Conservation (phyloP, 64 coral and sea anemone genomes). For the Porites lutea region DNA sequence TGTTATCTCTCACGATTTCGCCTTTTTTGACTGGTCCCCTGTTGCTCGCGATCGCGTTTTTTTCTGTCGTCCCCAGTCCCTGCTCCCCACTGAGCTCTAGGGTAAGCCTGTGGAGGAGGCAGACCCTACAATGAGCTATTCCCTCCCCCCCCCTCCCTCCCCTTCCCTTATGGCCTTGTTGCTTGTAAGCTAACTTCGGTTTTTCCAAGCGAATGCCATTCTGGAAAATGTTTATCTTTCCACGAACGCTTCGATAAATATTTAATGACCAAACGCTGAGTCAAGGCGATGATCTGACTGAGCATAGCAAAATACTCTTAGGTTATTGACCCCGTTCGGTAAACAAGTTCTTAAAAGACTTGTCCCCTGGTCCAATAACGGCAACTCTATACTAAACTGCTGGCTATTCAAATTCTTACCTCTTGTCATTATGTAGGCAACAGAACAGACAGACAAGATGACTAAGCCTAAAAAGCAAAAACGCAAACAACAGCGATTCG, state of each 20-base stretch:
- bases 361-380: neutral
- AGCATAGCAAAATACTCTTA: neutral
- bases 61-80: too few species aligned
- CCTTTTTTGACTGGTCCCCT: too few species aligned
- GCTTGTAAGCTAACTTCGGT: too few species aligned
- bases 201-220: too few species aligned
- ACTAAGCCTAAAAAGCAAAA: constrained; percentile 43
- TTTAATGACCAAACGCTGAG: neutral
- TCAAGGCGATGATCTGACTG: neutral
- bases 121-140: too few species aligned
- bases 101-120: too few species aligned
- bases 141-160: too few species aligned
- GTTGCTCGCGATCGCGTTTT: too few species aligned
- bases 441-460: constrained; percentile 8
- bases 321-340: neutral
- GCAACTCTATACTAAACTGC: neutral
- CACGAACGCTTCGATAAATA: constrained; percentile 28
- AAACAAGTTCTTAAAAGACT: neutral
- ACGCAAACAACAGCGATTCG: constrained; percentile 46
- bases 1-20: too few species aligned
- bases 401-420: constrained; percentile 1
- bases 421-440: constrained; percentile 53
- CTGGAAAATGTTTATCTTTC: neutral
- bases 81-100: too few species aligned
- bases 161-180: too few species aligned